phyloP scores from a whole-genome alignment of 2,797 vertebrate genomes.

The Gymnothorax reevesii region DNA sequence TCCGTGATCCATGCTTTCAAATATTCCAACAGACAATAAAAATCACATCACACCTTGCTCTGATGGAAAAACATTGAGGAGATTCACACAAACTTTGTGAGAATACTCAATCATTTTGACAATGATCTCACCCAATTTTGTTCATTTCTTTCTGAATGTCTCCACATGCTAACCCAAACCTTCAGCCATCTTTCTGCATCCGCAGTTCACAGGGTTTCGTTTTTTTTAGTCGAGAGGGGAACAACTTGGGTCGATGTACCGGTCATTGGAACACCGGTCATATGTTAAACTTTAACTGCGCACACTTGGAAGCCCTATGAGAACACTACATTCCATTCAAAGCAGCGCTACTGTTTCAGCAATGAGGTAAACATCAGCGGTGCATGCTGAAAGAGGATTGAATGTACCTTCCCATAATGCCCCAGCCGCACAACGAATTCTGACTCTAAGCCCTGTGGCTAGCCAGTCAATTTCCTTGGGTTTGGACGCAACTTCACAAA shows the following conservation, averaged over 20 bases:
- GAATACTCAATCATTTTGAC: background rate
- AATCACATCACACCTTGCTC: background rate
- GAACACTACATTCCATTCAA: constrained; percentile 33
- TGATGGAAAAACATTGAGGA: constrained; percentile 37
- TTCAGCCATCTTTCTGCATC: background rate
- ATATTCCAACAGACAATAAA: constrained; percentile 42
- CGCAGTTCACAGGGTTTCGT: constrained; percentile 24
- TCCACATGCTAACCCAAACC: background rate
- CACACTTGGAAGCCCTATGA: constrained; percentile 39
- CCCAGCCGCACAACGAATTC: background rate
- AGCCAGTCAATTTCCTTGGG: constrained; percentile 7
- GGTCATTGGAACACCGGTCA: constrained; percentile 25
- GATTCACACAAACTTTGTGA: background rate
- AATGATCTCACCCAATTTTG: background rate
- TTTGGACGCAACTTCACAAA: constrained; percentile 25
- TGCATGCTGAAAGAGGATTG: background rate
- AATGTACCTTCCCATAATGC: background rate
- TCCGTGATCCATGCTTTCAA: constrained; percentile 49
- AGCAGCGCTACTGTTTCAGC: background rate
- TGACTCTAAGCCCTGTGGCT: constrained; percentile 17
- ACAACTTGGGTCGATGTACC: constrained; percentile 40
- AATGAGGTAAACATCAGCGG: background rate
- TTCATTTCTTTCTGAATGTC: background rate
- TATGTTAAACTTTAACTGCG: constrained; percentile 55
- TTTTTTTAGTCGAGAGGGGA: constrained; percentile 27